These are phyloP conservation scores for Pseudorhiza aurosa DNA, from an alignment of 30 jellyfish, hydroid and myxozoan species.

Conservation along the genomic window DNA sequence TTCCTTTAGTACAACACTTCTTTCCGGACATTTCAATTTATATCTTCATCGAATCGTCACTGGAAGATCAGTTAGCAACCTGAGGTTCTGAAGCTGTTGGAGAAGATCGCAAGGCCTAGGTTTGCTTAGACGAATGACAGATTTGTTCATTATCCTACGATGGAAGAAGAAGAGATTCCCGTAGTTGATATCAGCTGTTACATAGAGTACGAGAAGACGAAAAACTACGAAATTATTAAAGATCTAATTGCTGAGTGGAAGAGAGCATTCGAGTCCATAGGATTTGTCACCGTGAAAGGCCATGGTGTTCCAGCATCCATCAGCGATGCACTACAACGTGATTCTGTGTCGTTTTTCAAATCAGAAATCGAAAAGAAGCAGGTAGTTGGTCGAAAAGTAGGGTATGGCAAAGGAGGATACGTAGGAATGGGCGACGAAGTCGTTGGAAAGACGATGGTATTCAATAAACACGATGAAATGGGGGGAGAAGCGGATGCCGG, in stretches of 20 bases:
- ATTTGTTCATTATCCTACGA: background rate
- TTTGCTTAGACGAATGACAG: too few relatives aligned
- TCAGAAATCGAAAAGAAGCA: constrained; percentile 1
- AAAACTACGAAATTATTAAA: background rate
- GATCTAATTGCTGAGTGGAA: constrained; percentile 43
- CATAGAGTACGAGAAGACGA: constrained; percentile 30
- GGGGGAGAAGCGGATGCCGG: background rate
- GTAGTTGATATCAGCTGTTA: constrained; percentile 39
- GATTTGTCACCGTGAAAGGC: constrained; percentile 53
- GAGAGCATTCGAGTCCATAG: constrained; percentile 44
- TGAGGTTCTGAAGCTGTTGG: too few relatives aligned
- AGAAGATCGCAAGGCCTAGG: too few relatives aligned
- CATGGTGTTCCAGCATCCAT: constrained; percentile 49
- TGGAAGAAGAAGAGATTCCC: constrained; percentile 64
- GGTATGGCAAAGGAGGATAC: constrained; percentile 69
- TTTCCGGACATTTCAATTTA: too few relatives aligned
- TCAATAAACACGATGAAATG: constrained; percentile 30
- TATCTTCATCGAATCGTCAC: too few relatives aligned
- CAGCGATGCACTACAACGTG: constrained; percentile 36
- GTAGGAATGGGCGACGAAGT: constrained; percentile 54
- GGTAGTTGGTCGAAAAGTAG: constrained; percentile 13
- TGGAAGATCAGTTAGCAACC: too few relatives aligned
- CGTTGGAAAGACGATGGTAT: constrained; percentile 57
- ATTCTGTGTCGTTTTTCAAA: constrained; percentile 37
- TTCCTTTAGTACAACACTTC: too few relatives aligned